Conservation (phyloP, 2,797 vertebrate species). For the Cryptoblepharus egeriae region DNA sequence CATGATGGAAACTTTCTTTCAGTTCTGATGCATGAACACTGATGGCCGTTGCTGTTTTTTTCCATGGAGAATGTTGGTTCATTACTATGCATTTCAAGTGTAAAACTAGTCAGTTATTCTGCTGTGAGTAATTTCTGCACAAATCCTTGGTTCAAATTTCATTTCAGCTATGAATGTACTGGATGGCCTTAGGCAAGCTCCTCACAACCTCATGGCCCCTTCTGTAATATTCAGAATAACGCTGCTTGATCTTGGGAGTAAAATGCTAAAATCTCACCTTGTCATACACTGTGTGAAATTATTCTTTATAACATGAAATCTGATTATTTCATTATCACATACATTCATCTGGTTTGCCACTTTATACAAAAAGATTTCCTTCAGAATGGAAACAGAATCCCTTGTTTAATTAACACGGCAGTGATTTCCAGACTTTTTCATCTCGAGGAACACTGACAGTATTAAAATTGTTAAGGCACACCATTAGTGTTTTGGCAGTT, state of each 20-base stretch:
- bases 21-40: neutral
- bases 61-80: neutral
- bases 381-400: constrained; percentile 8
- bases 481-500: too few species aligned
- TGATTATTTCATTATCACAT: neutral
- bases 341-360: neutral
- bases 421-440: neutral
- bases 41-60: neutral
- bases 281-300: neutral
- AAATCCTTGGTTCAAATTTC: neutral
- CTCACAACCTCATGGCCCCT: neutral
- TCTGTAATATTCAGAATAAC: neutral
- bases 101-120: too few species aligned
- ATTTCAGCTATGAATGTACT: neutral
- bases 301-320: neutral
- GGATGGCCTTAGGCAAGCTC: neutral
- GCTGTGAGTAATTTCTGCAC: neutral
- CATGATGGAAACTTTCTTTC: neutral
- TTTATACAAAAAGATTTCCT: neutral
- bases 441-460: too few species aligned
- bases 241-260: neutral
- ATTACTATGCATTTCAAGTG: too few species aligned
- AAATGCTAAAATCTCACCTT: neutral
- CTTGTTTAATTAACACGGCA: neutral
- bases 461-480: too few species aligned